Evolutionary conservation across 2,888 invertebrate genomes (phyloP), one percentile per base, ranked within the genome.

Genomic region (Dorcus parallelipipedus): DNA sequence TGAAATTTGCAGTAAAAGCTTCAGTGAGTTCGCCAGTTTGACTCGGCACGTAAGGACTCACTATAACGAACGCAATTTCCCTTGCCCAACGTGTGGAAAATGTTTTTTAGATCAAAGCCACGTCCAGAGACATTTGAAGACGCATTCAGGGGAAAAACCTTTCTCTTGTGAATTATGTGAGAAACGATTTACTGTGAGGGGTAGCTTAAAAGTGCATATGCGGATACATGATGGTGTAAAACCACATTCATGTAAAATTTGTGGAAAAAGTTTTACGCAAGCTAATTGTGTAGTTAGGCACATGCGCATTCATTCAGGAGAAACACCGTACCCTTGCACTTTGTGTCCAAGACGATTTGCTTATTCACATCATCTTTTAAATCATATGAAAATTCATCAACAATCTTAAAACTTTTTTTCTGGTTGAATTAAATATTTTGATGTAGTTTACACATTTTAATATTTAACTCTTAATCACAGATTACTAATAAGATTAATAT

Each of bases 301-400:
- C 50, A 62, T 63, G 61, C 43, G 63, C 9, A 52, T 56, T 38
- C 63, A 63, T 53, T 57, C 63, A 0, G 63, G 63, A 3, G 63
- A 63, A 33, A 65, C 60, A 1, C 65, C 65, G 5, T 65, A 65
- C 54, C 54, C 58, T 3, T 65, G 65, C 38, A 48, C 49, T 10
- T 4, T 56, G 26, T 65, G 65, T 49, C 49, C 60, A 6, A 38
- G 52, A 6, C 49, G 41, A 38, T 65, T 65, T 55, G 60, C 62
- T 10, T 64, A 64, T 40, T 62, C 58, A 9, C 62, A 64, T 53
- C 64, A 62, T 51, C 51, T 64, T 38, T 38, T 56, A 9, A 65
- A 64, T 14, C 65, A 65, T 39, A 58, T 62, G 62, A 60, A 64
- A 43, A 50, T 53, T 9, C 61, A 63, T 49, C 42, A 42, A 42